Conservation (phyloP, 2,888 invertebrate genomes). For the Meganola albula region DNA sequence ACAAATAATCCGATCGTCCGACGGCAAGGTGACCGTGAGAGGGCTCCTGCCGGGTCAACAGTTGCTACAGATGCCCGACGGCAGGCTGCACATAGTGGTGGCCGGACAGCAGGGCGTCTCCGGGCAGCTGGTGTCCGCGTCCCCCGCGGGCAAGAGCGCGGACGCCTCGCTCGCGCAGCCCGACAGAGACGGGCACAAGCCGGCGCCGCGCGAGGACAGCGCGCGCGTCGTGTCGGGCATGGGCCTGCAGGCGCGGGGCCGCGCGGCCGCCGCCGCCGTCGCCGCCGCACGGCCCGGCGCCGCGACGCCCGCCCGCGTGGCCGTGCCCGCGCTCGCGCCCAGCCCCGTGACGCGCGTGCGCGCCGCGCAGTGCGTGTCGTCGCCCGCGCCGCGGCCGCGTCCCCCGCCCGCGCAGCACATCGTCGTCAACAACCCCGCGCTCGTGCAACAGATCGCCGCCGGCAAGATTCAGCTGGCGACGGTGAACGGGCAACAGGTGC, state of each 20-base stretch:
- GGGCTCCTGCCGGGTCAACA: constrained; percentile 96
- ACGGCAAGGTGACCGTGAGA: constrained; percentile 94
- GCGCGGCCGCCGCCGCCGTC: constrained; percentile 18
- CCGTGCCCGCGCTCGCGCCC: constrained; percentile 30
- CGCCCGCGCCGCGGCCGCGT: constrained; percentile 43
- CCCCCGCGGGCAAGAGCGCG: constrained; percentile 41
- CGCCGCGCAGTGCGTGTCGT: constrained; percentile 46
- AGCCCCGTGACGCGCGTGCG: constrained; percentile 27
- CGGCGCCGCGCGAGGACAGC: constrained; percentile 10
- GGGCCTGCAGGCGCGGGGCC: constrained; percentile 26
- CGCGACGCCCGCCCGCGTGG: constrained; percentile 31
- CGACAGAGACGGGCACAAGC: constrained; percentile 17
- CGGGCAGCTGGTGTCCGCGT: constrained; percentile 62
- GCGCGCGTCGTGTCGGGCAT: constrained; percentile 32
- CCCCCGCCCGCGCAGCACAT: constrained; percentile 79
- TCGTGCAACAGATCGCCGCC: constrained; percentile 88
- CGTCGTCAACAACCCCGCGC: constrained; percentile 85
- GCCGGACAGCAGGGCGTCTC: constrained; percentile 78
- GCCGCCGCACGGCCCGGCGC: constrained; percentile 9
- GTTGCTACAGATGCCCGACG: constrained; percentile 94
- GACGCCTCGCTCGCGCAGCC: constrained; percentile 22
- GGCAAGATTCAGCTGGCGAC: constrained; percentile 91
- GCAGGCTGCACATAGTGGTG: constrained; percentile 90
- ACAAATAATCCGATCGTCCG: constrained; percentile 92
- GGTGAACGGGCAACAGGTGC: constrained; percentile 90